Evolutionary conservation across 2,888 invertebrate genomes (phyloP), one percentile per base, ranked within the genome.

Genomic region (Rhabditophanes sp.): DNA sequence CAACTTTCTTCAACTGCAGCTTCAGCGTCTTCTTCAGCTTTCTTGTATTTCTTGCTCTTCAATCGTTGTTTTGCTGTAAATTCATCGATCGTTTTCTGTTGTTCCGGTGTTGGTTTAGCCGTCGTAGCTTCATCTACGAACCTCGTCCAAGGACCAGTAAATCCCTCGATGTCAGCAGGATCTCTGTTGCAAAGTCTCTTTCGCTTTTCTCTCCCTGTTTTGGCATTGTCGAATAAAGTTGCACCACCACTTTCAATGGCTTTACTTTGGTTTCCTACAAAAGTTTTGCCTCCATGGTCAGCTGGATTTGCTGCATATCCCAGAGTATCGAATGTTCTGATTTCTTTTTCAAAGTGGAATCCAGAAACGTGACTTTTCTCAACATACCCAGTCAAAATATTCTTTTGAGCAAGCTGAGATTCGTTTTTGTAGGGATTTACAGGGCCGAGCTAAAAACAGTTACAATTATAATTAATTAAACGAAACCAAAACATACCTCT

Each of bases 91-190:
- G 83, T 87, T 12, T 81, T 83, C 25, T 85, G 80, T 62, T 88
- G 84, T 56, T 90, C 85, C 37, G 85, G 85, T 37, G 79, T 77
- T 0, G 96, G 96, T 65, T 80, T 81, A 61, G 83, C 77, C 1
- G 85, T 74, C 35, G 80, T 77, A 56, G 78, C 74, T 68, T 99
- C 93, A 62, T 87, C 85, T 6, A 77, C 75, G 68, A 75, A 99
- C 33, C 81, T 81, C 36, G 85, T 93, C 96, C 96, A 99, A 0
- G 96, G 96, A 0, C 60, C 96, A 1, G 87, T 71, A 65, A 88
- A 99, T 1, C 90, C 90, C 25, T 80, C 83, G 15, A 96, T 74
- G 69, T 99, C 93, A 12, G 76, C 73, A 0, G 96, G 79, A 56
- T 87, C 77, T 57, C 80, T 78, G 69, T 96, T 96, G 66, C 77